A percentile compares a stretch with the other conserved stretches of the same genome.
These are phyloP conservation scores for Serilophus lunatus DNA, from an alignment of 2,113 vertebrate genomes.

Conservation along the genomic window DNA sequence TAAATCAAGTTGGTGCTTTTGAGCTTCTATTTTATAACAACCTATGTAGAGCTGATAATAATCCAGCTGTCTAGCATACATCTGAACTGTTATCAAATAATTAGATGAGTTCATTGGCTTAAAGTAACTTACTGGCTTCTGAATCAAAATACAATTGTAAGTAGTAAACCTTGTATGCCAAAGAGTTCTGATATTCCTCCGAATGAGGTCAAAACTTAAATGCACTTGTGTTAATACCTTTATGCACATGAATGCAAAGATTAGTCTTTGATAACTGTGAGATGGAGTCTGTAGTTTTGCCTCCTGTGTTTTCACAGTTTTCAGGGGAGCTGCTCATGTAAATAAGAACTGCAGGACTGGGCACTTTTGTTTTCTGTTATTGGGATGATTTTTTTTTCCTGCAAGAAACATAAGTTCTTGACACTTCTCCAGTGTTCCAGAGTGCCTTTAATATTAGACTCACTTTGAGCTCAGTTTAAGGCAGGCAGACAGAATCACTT, in stretches of 20 bases:
- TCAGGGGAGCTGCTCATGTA: neutral
- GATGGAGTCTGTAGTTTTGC: neutral
- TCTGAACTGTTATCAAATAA: neutral
- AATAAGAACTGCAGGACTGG: neutral
- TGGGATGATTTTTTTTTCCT: neutral
- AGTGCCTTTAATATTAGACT: neutral
- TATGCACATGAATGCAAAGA: neutral
- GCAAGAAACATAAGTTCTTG: neutral
- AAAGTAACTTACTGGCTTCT: neutral
- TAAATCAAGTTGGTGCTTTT: neutral
- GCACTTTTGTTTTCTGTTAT: neutral
- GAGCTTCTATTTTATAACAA: neutral
- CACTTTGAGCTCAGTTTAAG: neutral
- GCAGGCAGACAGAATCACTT: neutral
- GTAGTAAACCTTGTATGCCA: neutral
- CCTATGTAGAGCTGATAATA: neutral
- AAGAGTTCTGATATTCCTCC: neutral
- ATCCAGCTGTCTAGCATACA: neutral
- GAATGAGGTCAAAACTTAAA: neutral
- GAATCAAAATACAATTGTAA: neutral
- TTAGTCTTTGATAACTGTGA: neutral
- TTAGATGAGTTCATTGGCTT: neutral
- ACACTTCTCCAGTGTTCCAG: neutral
- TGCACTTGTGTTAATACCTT: neutral
- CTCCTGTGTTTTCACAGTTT: neutral